These are phyloP conservation scores for Uromys caudimaculatus DNA, from an alignment of 2,797 vertebrate species.

Conservation along the genomic window DNA sequence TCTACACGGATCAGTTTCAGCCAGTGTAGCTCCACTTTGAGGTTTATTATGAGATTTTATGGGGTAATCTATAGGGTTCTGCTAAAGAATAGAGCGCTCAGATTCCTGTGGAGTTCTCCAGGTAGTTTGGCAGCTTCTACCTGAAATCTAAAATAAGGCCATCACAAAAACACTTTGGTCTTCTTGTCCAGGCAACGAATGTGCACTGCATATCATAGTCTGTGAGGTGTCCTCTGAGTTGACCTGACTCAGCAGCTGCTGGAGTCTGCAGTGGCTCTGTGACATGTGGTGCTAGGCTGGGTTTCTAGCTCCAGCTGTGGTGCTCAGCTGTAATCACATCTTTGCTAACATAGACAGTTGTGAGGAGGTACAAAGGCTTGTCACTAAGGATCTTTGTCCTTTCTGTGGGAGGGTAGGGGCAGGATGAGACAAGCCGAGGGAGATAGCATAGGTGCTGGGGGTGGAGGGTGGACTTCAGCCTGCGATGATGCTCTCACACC, in stretches of 20 bases:
- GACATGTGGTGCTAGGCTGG: not conserved
- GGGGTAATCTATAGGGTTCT: not conserved
- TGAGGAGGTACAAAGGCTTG: not conserved
- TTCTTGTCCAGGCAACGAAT: not conserved
- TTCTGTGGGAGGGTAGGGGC: not conserved
- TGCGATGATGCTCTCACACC: not conserved
- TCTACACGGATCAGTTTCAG: not conserved
- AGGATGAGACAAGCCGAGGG: not conserved
- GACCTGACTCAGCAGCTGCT: not conserved
- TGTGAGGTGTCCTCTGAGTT: not conserved
- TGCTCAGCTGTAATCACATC: not conserved
- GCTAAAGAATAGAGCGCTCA: not conserved
- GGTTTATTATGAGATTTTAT: conserved; percentile 1
- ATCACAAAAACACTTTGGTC: not conserved
- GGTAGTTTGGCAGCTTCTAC: conserved; percentile 6
- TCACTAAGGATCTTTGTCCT: not conserved
- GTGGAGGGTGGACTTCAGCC: not conserved
- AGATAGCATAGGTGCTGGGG: not conserved
- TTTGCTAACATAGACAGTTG: not conserved
- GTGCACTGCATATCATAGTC: not conserved
- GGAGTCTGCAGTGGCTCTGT: not conserved
- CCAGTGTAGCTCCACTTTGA: not conserved
- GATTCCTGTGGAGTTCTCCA: not conserved
- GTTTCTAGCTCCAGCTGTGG: not conserved
- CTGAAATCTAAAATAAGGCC: not conserved